phyloP scores from a whole-genome alignment of 2,888 invertebrate genomes.

The Antheraea assamensis region DNA sequence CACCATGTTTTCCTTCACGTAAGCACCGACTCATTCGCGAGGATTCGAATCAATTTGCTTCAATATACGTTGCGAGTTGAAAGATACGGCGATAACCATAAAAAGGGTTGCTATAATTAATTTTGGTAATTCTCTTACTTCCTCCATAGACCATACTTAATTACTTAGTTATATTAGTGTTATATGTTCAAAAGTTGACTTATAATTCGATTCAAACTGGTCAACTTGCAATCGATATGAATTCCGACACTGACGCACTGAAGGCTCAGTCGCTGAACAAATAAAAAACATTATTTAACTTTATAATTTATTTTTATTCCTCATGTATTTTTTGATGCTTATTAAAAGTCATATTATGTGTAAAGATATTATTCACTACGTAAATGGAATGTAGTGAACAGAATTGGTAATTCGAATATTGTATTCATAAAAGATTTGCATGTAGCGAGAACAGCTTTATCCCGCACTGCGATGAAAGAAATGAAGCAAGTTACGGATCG shows the following conservation, averaged over 20 bases:
- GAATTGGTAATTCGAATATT: constrained; percentile 2
- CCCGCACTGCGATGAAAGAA: constrained; percentile 41
- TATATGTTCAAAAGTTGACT: neutral
- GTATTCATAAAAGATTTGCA: neutral
- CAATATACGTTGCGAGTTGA: too few species aligned
- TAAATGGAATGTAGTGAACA: neutral
- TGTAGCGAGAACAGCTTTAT: constrained; percentile 23
- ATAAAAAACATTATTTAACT: neutral
- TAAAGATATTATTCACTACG: constrained; percentile 17
- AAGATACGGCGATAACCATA: neutral
- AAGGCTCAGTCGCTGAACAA: neutral
- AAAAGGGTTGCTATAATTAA: neutral
- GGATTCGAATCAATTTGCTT: too few species aligned
- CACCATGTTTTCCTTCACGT: too few species aligned
- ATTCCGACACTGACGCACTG: neutral
- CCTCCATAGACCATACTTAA: too few species aligned
- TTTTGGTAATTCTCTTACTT: too few species aligned
- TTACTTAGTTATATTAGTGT: neutral
- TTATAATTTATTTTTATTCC: neutral
- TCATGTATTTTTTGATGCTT: constrained; percentile 1
- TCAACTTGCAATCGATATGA: neutral
- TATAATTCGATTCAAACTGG: neutral
- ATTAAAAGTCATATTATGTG: neutral
- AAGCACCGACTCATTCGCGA: too few species aligned
- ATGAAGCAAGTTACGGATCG: constrained; percentile 41